Percentiles rank a stretch among this genome's conserved stretches.
phyloP scores from a whole-genome alignment of 2,113 vertebrate species.

The Trinectes maculatus region DNA sequence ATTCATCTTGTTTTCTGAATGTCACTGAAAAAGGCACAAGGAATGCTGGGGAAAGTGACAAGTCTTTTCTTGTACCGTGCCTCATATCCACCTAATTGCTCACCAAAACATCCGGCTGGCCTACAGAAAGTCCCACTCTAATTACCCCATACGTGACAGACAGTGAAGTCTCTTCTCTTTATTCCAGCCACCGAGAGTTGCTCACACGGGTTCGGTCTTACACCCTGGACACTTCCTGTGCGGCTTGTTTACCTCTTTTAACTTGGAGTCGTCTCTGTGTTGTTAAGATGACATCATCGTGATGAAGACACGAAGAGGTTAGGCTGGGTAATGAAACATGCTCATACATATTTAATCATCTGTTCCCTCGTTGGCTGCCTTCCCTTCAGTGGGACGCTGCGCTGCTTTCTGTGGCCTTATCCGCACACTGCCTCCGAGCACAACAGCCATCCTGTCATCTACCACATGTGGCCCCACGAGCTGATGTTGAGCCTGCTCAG shows the following conservation, averaged over 20 bases:
- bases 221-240: not conserved
- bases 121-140: constrained; percentile 28
- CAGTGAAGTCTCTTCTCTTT: constrained; percentile 29
- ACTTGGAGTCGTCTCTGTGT: not conserved
- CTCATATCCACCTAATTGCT: constrained; percentile 42
- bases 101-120: constrained; percentile 10
- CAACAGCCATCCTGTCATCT: too few species aligned
- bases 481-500: too few species aligned
- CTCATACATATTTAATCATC: not conserved
- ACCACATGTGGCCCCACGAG: too few species aligned
- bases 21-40: constrained; percentile 12
- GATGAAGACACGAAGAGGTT: not conserved
- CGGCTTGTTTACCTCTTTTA: constrained; percentile 14
- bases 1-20: constrained; percentile 42
- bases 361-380: not conserved
- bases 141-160: constrained; percentile 52
- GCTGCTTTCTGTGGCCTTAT: too few species aligned
- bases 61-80: not conserved
- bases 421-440: too few species aligned
- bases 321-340: not conserved
- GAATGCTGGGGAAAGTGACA: not conserved
- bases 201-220: not conserved
- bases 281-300: not conserved
- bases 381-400: too few species aligned
- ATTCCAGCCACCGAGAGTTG: constrained; percentile 12